phyloP scores from a whole-genome alignment of 35 echinoderm and acorn worm species.

The Ophioderma brevispina region DNA sequence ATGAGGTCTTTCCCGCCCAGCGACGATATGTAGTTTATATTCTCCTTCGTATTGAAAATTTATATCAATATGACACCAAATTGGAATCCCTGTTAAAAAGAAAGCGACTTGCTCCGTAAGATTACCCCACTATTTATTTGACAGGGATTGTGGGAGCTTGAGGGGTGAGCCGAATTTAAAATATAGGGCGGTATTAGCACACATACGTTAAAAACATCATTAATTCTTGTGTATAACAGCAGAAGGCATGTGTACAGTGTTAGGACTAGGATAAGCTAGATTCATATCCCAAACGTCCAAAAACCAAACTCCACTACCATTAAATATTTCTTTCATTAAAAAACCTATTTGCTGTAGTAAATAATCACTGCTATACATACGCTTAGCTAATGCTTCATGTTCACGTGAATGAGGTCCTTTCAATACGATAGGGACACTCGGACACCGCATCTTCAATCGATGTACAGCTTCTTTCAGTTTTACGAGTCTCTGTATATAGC shows the following conservation, averaged over 20 bases:
- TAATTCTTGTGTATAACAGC: constrained; percentile 30
- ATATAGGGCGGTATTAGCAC: too few relatives aligned
- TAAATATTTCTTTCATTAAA: background rate
- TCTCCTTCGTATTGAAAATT: too few relatives aligned
- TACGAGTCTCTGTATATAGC: background rate
- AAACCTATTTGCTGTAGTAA: background rate
- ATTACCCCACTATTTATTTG: too few relatives aligned
- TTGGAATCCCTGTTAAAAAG: too few relatives aligned
- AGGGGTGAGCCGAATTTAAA: too few relatives aligned
- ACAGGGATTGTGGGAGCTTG: too few relatives aligned
- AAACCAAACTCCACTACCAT: constrained; percentile 10
- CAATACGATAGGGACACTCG: constrained; percentile 5
- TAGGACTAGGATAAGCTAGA: constrained; percentile 8
- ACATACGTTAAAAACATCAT: constrained; percentile 18
- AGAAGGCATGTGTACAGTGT: constrained; percentile 36
- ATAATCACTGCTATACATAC: constrained; percentile 16
- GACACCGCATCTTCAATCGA: constrained; percentile 20
- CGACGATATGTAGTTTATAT: too few relatives aligned
- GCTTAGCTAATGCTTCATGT: background rate
- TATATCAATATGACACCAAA: too few relatives aligned
- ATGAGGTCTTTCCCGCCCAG: too few relatives aligned
- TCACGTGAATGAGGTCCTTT: constrained; percentile 40
- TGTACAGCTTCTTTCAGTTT: constrained; percentile 22
- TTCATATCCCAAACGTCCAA: constrained; percentile 56
- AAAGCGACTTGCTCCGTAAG: too few relatives aligned